Base-by-base conservation (phyloP, 2,797 vertebrate species). In the Clarias platycephalus region DNA sequence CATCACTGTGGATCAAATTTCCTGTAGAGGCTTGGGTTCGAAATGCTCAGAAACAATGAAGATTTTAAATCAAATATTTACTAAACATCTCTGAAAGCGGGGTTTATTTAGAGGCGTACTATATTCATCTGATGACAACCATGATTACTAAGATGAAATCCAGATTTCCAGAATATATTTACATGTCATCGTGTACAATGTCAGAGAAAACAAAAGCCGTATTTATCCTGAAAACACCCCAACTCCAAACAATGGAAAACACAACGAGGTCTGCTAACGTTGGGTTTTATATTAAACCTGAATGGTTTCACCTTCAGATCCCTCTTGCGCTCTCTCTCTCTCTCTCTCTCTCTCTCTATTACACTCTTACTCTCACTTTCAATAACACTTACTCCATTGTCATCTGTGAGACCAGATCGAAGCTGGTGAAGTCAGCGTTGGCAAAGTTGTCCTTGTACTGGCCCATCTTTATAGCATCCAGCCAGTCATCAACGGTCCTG, bases 391-490 rank as follows among this genome's bases (percentile, higher is more conserved):
- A 99, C 98, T 99, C 98, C 97, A 98, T 97, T 84, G 97, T 98
- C 97, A 99, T 99, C 93, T 98, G 97, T 60, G 98, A 99, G 86
- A 99, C 98, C n/a, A 97, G 92, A 1, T 99, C 98, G 83, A 99
- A 99, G 88, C 95, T 96, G 82, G 95, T 94, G 90, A 98, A 98
- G 90, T 97, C 96, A 0, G 96, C 95, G 10, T 86, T 97, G 95
- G 96, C 94, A 24, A 99, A 99, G 91, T 95, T 98, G 92, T 99
- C 97, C 94, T 99, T 99, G 94, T 99, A 99, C 90, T 99, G 98
- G 88, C 98, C 97, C 98, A 99, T 99, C 94, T 99, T 99, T 93
- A 99, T 99, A 93, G 98, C 98, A 16, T 99, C 98, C 92, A 99
- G 95, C 98, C 98, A 99, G 87, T 99, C 98, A 0, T 98, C 97